phyloP scores from a whole-genome alignment of 2,797 vertebrate genomes.

The Scomberomorus guttatus region DNA sequence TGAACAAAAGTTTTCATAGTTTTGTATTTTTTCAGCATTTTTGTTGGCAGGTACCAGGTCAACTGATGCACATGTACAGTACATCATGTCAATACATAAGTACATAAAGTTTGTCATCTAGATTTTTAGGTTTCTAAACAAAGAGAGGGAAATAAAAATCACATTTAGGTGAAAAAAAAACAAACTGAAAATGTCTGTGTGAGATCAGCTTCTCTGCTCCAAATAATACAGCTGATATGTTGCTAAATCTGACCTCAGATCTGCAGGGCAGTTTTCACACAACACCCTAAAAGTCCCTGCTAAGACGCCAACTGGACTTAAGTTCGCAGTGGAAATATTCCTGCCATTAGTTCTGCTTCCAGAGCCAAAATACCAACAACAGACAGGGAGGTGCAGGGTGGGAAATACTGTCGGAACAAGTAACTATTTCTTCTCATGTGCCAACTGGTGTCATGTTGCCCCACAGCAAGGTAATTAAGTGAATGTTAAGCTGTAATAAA shows the following conservation, averaged over 20 bases:
- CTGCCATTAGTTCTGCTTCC: constrained; percentile 46
- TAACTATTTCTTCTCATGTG: background rate
- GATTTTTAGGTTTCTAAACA: background rate
- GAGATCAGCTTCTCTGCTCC: background rate
- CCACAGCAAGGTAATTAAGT: too few relatives aligned
- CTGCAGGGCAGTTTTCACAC: background rate
- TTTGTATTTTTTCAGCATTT: too few relatives aligned
- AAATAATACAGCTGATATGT: background rate
- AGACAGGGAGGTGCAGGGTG: background rate
- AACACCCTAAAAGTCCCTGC: constrained; percentile 16
- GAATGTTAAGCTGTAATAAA: background rate
- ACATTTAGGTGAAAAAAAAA: background rate
- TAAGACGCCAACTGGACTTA: constrained; percentile 10
- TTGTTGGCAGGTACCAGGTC: too few relatives aligned
- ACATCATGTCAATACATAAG: too few relatives aligned
- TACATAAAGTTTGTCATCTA: background rate
- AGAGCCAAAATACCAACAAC: constrained; percentile 9
- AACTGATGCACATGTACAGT: too few relatives aligned
- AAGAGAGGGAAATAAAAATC: background rate
- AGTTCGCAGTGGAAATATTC: constrained; percentile 34
- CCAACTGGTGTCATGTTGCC: background rate
- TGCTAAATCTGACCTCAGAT: constrained; percentile 27
- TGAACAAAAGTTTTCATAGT: background rate
- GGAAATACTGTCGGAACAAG: constrained; percentile 1
- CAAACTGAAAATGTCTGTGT: background rate